Evolutionary conservation across 2,888 invertebrate genomes (phyloP).

Genomic region (Eristalis pertinax): DNA sequence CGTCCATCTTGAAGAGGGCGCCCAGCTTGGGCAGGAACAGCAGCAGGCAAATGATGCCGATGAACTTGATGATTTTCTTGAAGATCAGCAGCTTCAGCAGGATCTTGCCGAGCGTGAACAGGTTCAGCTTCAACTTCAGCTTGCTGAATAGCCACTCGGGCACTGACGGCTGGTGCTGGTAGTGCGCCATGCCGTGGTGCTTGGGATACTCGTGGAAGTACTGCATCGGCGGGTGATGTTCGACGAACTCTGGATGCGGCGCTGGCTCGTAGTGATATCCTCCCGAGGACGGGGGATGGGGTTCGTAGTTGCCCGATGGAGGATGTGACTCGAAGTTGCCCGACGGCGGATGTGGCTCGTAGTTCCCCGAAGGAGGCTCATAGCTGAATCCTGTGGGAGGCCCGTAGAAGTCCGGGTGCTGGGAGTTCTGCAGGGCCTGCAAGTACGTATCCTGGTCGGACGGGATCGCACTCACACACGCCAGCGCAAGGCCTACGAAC

Average conservation of each 20-base stretch:
- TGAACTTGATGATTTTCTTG: conserved; percentile 91
- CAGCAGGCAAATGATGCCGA: conserved; percentile 88
- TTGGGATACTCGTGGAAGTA: conserved; percentile 61
- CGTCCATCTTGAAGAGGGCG: conserved; percentile 77
- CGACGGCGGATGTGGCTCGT: conserved; percentile 78
- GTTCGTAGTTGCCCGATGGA: conserved; percentile 69
- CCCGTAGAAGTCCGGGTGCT: conserved; percentile 72
- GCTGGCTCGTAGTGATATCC: conserved; percentile 81
- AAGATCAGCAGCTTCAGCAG: conserved; percentile 89
- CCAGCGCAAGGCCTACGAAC: conserved; percentile 29
- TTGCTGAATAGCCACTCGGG: conserved; percentile 85
- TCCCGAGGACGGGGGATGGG: not conserved
- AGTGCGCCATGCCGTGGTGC: conserved; percentile 82
- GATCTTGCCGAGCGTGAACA: conserved; percentile 88
- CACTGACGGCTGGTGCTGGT: conserved; percentile 76
- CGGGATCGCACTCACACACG: conserved; percentile 18
- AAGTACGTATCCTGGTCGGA: conserved; percentile 76
- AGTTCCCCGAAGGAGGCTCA: conserved; percentile 72
- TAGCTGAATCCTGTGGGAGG: conserved; percentile 50
- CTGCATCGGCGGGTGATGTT: conserved; percentile 55
- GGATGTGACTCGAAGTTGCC: conserved; percentile 82
- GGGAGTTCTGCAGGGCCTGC: conserved; percentile 77
- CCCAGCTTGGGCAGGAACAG: conserved; percentile 88
- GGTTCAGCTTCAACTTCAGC: conserved; percentile 86
- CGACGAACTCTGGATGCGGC: conserved; percentile 75